These are phyloP conservation scores for Sturmia bella DNA, from an alignment of 2,888 invertebrate genomes.

Conservation along the genomic window DNA sequence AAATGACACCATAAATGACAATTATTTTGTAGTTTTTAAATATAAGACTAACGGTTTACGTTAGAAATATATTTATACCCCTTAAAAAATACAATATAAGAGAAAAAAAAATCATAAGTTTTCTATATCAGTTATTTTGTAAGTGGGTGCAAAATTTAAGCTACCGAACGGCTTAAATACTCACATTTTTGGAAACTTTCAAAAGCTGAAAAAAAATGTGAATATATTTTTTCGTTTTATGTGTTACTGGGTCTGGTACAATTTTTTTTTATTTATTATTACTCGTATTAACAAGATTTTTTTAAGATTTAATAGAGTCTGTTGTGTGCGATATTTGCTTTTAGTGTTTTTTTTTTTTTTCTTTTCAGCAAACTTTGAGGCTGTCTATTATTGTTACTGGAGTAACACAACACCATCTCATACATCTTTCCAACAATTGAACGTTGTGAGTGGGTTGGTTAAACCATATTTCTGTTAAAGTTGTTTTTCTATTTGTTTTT, in stretches of 20 bases:
- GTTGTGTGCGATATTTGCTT: constrained; percentile 37
- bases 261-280: not conserved
- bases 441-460: constrained; percentile 53
- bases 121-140: constrained; percentile 45
- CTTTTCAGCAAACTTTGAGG: constrained; percentile 33
- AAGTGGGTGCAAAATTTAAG: constrained; percentile 67
- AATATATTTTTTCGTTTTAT: constrained; percentile 17
- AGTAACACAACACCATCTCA: constrained; percentile 61
- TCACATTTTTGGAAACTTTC: constrained; percentile 27
- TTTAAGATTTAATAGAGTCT: constrained; percentile 12
- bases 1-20: constrained; percentile 65
- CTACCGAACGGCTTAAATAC: constrained; percentile 56
- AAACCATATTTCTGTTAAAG: constrained; percentile 43
- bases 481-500: not conserved
- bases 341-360: constrained; percentile 5
- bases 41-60: constrained; percentile 56
- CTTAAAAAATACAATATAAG: not conserved
- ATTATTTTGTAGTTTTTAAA: constrained; percentile 58
- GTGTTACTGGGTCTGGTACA: constrained; percentile 56
- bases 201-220: constrained; percentile 22
- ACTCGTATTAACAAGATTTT: not conserved
- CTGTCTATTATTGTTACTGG: constrained; percentile 52
- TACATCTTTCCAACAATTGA: constrained; percentile 56
- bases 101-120: constrained; percentile 18
- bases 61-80: constrained; percentile 34